Evolutionary conservation across 2,797 vertebrate genomes (phyloP).

Genomic region (Gallinago solitaria): DNA sequence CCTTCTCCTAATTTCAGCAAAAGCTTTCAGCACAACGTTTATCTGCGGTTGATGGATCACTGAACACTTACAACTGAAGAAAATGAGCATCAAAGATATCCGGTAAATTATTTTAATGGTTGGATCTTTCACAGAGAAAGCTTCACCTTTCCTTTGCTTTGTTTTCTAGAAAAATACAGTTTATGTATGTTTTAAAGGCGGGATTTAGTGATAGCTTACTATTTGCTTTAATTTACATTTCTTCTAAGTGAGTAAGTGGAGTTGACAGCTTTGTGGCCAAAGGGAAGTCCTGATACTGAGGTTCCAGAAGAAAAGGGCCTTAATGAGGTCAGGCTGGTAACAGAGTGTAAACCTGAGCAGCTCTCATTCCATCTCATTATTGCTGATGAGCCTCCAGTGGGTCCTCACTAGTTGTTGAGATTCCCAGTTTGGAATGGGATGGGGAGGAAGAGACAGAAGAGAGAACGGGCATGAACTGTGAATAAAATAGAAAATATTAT

Average conservation of each 20-base stretch:
- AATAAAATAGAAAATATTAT: background rate
- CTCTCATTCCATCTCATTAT: background rate
- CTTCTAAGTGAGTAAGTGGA: conserved; percentile 12
- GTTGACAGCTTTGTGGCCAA: conserved; percentile 31
- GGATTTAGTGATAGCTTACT: background rate
- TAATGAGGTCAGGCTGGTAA: conserved; percentile 31
- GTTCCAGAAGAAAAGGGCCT: conserved; percentile 14
- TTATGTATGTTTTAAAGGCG: background rate
- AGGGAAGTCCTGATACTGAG: background rate
- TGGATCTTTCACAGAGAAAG: background rate
- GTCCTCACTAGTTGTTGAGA: background rate
- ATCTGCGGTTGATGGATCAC: conserved; percentile 21
- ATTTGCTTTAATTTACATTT: conserved; percentile 21
- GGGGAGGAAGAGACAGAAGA: background rate
- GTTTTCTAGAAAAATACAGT: background rate
- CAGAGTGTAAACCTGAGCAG: background rate
- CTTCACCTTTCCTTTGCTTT: background rate
- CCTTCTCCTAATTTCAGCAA: background rate
- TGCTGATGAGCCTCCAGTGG: background rate
- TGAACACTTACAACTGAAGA: background rate
- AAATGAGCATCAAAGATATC: conserved; percentile 30
- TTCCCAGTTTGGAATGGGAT: background rate
- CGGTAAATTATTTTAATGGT: conserved; percentile 45
- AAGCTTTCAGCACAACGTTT: conserved; percentile 13
- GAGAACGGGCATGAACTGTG: background rate